These are phyloP conservation scores for Deilephila porcellus DNA, from an alignment of 2,888 invertebrate species.

Conservation along the genomic window DNA sequence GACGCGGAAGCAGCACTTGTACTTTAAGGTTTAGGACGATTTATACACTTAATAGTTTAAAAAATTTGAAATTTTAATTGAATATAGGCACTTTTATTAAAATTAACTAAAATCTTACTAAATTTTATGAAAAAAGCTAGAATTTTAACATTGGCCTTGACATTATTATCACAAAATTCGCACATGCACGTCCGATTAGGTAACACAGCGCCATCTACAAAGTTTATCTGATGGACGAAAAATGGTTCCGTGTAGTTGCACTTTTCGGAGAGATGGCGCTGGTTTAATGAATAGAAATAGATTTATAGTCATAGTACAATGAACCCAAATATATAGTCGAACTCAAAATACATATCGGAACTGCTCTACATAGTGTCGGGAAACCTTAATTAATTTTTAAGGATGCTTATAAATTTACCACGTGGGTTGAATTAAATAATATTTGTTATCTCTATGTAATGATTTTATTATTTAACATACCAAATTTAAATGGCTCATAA, in stretches of 20 bases:
- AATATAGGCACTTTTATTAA: constrained; percentile 25
- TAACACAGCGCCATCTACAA: constrained; percentile 52
- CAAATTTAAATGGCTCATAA: too few species aligned
- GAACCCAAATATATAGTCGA: constrained; percentile 53
- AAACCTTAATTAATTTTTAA: neutral
- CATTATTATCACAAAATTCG: constrained; percentile 75
- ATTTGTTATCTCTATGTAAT: neutral
- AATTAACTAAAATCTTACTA: constrained; percentile 31
- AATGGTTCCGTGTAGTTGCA: constrained; percentile 37
- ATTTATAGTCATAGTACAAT: constrained; percentile 55
- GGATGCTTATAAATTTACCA: neutral
- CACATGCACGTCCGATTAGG: constrained; percentile 59
- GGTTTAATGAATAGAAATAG: constrained; percentile 40
- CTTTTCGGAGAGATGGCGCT: constrained; percentile 61
- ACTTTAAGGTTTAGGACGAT: constrained; percentile 28
- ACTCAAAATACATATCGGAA: constrained; percentile 39
- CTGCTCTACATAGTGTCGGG: neutral
- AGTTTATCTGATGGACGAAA: constrained; percentile 37
- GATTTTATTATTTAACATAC: too few species aligned
- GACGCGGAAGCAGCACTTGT: constrained; percentile 58
- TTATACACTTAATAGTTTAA: constrained; percentile 34
- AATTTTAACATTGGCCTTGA: constrained; percentile 76
- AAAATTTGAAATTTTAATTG: constrained; percentile 29
- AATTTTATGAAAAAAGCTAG: constrained; percentile 36
- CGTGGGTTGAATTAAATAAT: neutral